A percentile compares a stretch with the other conserved stretches of the same genome.
Evolutionary conservation across 2,113 vertebrate species (phyloP).

Genomic region (Aramus guarauna): DNA sequence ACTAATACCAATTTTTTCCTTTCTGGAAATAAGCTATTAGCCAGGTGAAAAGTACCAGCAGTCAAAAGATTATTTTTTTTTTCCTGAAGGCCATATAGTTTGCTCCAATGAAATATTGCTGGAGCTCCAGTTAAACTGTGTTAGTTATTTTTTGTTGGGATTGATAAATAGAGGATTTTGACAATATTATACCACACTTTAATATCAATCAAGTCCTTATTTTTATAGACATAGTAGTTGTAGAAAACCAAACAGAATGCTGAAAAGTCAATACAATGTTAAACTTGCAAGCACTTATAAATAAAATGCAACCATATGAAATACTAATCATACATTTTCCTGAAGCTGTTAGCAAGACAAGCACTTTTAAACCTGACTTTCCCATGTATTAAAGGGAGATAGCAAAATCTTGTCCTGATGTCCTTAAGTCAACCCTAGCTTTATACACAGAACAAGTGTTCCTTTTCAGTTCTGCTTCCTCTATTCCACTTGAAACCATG

Average conservation of each 20-base stretch:
- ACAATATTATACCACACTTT: background rate
- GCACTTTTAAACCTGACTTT: background rate
- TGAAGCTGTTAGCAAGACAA: background rate
- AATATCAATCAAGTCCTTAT: background rate
- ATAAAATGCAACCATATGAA: background rate
- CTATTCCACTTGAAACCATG: background rate
- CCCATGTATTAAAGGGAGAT: background rate
- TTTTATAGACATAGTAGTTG: background rate
- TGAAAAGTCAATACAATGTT: background rate
- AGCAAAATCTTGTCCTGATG: background rate
- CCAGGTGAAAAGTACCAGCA: background rate
- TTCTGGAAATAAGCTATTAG: background rate
- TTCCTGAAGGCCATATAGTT: background rate
- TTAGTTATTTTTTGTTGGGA: background rate
- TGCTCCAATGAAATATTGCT: background rate
- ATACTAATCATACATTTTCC: background rate
- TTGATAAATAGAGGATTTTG: background rate
- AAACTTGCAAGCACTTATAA: background rate
- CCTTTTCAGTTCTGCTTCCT: background rate
- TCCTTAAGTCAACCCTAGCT: background rate
- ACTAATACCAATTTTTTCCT: background rate
- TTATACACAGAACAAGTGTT: accelerated
- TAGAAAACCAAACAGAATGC: background rate
- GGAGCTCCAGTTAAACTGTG: background rate
- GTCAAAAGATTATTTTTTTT: background rate